Conservation (phyloP, 2,113 vertebrate genomes). For the Lampris incognitus region DNA sequence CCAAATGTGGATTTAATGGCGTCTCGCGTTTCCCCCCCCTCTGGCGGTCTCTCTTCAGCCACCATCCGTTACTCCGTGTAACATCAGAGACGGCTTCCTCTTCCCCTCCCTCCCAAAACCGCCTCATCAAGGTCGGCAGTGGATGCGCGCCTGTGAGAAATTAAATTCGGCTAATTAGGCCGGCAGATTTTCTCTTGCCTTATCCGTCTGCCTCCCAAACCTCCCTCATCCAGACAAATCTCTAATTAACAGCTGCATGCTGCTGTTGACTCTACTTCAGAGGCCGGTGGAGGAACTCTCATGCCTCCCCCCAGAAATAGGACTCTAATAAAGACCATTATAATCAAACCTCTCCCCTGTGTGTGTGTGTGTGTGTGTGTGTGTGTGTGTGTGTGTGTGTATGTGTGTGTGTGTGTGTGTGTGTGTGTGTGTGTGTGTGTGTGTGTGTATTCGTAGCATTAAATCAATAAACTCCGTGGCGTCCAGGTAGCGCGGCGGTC, state of each 20-base stretch:
- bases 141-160: constrained; percentile 74
- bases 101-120: constrained; percentile 36
- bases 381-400: constrained; percentile 14
- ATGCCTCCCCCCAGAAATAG: constrained; percentile 52
- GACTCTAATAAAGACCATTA: constrained; percentile 54
- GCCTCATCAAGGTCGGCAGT: constrained; percentile 72
- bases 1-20: constrained; percentile 23
- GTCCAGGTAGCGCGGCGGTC: too few relatives aligned
- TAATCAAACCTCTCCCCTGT: constrained; percentile 46
- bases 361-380: constrained; percentile 19
- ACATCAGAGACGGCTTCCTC: constrained; percentile 42
- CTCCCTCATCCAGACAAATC: constrained; percentile 75
- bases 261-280: constrained; percentile 74
- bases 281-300: constrained; percentile 56
- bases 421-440: too few relatives aligned
- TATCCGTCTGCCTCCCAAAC: constrained; percentile 70
- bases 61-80: constrained; percentile 40
- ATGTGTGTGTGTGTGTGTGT: neutral
- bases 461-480: too few relatives aligned
- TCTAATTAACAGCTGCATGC: constrained; percentile 75
- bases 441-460: too few relatives aligned
- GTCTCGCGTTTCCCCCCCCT: constrained; percentile 29
- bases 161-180: constrained; percentile 78
- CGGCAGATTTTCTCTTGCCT: constrained; percentile 74
- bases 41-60: constrained; percentile 31